Percentiles rank a stretch among this genome's conserved stretches.
These are phyloP conservation scores for Manacus vitellinus DNA, from an alignment of 2,113 vertebrate genomes.

Conservation along the genomic window DNA sequence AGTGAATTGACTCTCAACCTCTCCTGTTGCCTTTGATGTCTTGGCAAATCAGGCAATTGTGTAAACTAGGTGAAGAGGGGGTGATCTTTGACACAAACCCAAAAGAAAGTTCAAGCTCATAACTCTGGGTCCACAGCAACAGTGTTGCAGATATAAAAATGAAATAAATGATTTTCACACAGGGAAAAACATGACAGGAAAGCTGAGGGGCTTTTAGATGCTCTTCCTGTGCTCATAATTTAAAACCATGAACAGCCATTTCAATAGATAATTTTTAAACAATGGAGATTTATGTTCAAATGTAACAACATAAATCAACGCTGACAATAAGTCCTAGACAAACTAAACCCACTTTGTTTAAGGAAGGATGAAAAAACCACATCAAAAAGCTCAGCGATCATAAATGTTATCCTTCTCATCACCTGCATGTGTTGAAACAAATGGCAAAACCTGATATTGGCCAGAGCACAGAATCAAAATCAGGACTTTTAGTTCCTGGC, in stretches of 20 bases:
- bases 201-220: neutral
- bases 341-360: neutral
- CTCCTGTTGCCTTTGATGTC: neutral
- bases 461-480: neutral
- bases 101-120: neutral
- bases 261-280: neutral
- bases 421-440: conserved; percentile 21
- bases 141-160: neutral
- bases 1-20: neutral
- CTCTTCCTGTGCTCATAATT: neutral
- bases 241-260: neutral
- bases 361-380: neutral
- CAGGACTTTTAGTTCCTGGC: neutral
- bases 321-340: neutral
- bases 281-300: neutral
- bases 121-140: neutral
- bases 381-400: neutral
- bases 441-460: neutral
- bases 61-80: neutral
- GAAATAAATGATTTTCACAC: neutral
- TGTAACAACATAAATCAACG: neutral
- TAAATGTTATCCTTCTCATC: neutral
- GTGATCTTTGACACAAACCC: neutral
- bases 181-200: neutral
- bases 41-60: neutral